Conservation (phyloP, 1,140 invertebrate genomes). For the Paraescarpia echinospica region DNA sequence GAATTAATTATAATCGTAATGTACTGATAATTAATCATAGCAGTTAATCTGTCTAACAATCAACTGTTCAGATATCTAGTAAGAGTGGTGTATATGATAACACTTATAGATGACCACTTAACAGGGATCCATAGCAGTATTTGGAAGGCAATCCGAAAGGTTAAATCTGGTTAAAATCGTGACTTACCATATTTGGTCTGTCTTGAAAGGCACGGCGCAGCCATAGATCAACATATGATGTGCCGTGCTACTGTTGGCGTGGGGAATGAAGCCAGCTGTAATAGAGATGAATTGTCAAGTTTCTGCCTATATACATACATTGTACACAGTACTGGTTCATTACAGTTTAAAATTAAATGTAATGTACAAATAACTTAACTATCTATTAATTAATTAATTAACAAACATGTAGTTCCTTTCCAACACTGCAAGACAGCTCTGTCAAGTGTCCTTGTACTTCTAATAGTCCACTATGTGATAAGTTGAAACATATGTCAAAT, state of each 20-base stretch:
- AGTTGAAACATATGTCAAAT: background rate
- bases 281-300: conserved; percentile 31
- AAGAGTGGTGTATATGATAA: too few relatives aligned
- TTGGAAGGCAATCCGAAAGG: background rate
- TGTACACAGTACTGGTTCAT: background rate
- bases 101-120: too few relatives aligned
- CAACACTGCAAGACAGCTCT: too few relatives aligned
- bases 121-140: too few relatives aligned
- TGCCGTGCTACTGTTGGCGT: conserved; percentile 84
- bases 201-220: conserved; percentile 76
- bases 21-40: too few relatives aligned
- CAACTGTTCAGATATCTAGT: too few relatives aligned
- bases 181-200: conserved; percentile 14
- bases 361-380: too few relatives aligned
- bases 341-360: too few relatives aligned
- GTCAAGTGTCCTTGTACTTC: background rate
- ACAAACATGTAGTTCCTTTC: too few relatives aligned
- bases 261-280: conserved; percentile 89
- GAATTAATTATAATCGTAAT: too few relatives aligned
- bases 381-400: too few relatives aligned
- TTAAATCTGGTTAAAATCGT: background rate
- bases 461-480: background rate
- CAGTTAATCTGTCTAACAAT: too few relatives aligned
- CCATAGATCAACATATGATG: conserved; percentile 98
- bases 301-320: background rate